A percentile compares a stretch with the other conserved stretches of the same genome.
Evolutionary conservation across 2,797 vertebrate species (phyloP).

Genomic region (Coluber constrictor): DNA sequence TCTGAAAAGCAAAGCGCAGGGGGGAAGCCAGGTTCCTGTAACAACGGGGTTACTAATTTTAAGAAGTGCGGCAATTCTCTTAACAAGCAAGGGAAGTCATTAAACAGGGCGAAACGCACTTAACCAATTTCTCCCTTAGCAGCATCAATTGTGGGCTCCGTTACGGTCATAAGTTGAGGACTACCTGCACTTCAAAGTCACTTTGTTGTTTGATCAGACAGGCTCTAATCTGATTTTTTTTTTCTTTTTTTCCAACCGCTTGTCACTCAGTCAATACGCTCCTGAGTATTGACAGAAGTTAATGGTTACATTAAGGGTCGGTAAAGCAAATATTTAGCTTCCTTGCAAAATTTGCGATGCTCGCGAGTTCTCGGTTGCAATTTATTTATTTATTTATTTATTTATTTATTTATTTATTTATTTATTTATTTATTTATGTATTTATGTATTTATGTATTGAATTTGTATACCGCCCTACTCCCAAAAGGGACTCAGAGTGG

Average conservation of each 20-base stretch:
- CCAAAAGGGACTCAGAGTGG: too few species aligned
- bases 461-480: too few species aligned
- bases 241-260: neutral
- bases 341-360: conserved; percentile 69
- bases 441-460: too few species aligned
- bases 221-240: neutral
- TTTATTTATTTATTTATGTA: too few species aligned
- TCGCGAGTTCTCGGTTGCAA: conserved; percentile 22
- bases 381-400: too few species aligned
- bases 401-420: too few species aligned
- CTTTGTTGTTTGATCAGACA: neutral
- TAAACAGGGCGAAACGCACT: neutral
- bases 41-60: neutral
- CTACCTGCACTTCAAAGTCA: neutral
- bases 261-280: conserved; percentile 49
- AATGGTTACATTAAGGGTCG: conserved; percentile 71
- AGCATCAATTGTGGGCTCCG: neutral
- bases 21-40: neutral
- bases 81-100: neutral
- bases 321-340: conserved; percentile 85
- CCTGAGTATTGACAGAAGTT: conserved; percentile 67
- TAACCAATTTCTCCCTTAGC: neutral
- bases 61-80: neutral
- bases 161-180: neutral
- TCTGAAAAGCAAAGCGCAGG: too few species aligned